Evolutionary conservation across 1,140 invertebrate species (phyloP), one percentile per base, ranked within the genome.

Genomic region (Formica selysi): DNA sequence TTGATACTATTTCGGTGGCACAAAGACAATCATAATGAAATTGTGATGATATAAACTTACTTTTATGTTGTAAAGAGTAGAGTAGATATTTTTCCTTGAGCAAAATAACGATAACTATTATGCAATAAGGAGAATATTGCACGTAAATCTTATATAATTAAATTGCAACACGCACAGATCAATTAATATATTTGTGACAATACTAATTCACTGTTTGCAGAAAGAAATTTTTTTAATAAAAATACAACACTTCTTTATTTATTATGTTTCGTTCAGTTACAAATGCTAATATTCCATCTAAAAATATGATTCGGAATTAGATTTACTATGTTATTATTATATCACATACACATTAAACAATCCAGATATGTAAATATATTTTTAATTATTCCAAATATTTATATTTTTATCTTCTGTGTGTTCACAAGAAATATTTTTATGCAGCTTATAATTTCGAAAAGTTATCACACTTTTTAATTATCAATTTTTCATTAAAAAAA

Each of bases 231-330:
- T 51, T 36, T 29, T 51, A 16, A n/a, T 11, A 67, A 76, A 76
- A 64, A 44, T 76, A 76, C n/a, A 59, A 38, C 4, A 41, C 2
- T 76, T 51, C 11, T 78, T 48, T 67, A 65, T 78, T 78, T 48
- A 78, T 36, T 26, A 41, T 0, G 0, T 10, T 41, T 13, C n/a
- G 11, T 59, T 22, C 22, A 76, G 1, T 76, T 61, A 76, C 22
- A 76, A 76, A 41, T 5, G 3, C 8, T 26, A 29, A 65, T 41
- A 59, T 51, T 19, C 16, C 3, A 16, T 26, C 13, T 8, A 61
- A 61, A 61, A 2, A 44, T 65, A 26, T 19, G 54, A 54, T 68
- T 26, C 4, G n/a, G 2, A 38, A 80, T 70, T 41, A 26, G 61
- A 11, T 76, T 19, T 11, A 1, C 16, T 54, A 26, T 2, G 16